Conservation (phyloP, 35 echinoderm and acorn worm genomes). For the Nesometra sesokonis region DNA sequence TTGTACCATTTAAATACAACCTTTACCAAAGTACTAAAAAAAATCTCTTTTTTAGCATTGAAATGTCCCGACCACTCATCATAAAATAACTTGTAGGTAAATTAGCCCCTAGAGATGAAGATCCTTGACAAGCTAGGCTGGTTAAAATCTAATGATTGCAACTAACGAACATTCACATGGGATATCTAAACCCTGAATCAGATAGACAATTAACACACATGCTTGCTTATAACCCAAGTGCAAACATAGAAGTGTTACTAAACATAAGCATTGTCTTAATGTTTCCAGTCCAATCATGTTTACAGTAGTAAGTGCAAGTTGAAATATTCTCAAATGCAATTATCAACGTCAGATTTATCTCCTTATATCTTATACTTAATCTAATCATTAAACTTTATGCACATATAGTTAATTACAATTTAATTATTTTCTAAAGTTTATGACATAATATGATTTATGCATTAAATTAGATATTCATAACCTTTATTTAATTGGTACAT, state of each 20-base stretch:
- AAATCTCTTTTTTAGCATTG: background rate
- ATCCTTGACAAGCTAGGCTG: background rate
- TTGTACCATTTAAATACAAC: no score
- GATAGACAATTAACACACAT: background rate
- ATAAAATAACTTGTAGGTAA: background rate
- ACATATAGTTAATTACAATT: background rate
- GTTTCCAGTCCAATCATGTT: no score
- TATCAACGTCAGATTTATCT: background rate
- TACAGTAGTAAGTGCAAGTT: no score
- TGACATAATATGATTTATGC: background rate
- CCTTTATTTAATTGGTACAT: no score
- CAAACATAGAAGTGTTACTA: no score
- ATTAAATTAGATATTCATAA: no score
- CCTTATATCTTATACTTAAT: background rate
- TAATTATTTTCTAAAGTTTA: background rate
- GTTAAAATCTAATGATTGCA: background rate
- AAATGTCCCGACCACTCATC: background rate
- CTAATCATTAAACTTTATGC: background rate
- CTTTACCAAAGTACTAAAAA: no score
- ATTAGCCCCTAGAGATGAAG: background rate
- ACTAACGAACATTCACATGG: background rate
- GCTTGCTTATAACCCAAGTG: background rate
- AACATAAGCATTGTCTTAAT: no score
- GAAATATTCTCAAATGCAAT: background rate
- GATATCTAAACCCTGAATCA: background rate